Conservation (phyloP, 2,797 vertebrate species). For the Siniperca obscura region DNA sequence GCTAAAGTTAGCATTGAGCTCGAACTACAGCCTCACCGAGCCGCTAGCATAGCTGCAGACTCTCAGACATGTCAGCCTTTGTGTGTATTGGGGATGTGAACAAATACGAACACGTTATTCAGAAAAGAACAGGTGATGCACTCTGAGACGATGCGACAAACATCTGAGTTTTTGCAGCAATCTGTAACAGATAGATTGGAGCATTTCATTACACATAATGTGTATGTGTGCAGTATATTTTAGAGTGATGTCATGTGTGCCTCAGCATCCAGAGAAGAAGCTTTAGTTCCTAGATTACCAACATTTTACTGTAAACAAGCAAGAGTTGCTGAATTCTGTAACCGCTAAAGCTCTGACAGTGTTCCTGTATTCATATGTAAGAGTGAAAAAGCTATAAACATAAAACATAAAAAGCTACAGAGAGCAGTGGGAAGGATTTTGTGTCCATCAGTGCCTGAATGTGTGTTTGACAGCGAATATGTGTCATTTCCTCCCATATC, state of each 20-base stretch:
- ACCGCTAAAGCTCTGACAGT: too few relatives aligned
- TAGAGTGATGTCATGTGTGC: neutral
- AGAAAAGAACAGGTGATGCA: too few relatives aligned
- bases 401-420: neutral
- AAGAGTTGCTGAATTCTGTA: neutral
- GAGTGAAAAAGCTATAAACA: neutral
- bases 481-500: slow-evolving; percentile 41
- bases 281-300: neutral
- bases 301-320: neutral
- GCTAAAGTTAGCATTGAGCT: too few relatives aligned
- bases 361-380: neutral
- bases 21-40: too few relatives aligned
- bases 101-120: neutral
- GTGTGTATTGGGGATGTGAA: neutral
- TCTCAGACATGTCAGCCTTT: too few relatives aligned
- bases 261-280: neutral
- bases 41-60: too few relatives aligned
- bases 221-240: neutral
- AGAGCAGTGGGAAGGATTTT: slow-evolving; percentile 6
- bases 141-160: too few relatives aligned
- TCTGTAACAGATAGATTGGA: too few relatives aligned
- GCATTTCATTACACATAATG: neutral
- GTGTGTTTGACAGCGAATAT: slow-evolving; percentile 12
- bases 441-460: slow-evolving; percentile 20
- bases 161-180: too few relatives aligned